phyloP scores from a whole-genome alignment of 2,888 invertebrate genomes.

The Idaea biselata region DNA sequence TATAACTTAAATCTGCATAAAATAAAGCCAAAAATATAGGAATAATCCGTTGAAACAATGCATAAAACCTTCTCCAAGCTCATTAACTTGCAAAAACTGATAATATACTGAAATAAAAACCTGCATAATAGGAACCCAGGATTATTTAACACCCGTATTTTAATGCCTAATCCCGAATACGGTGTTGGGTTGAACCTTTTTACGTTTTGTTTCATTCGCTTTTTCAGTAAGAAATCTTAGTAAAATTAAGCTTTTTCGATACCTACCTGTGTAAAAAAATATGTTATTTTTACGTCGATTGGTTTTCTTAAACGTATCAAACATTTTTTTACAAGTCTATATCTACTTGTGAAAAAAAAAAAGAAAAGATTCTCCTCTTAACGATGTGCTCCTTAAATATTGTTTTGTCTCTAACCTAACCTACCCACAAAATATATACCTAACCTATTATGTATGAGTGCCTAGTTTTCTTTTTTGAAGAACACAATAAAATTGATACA shows the following conservation, averaged over 20 bases:
- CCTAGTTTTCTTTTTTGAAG: too few relatives aligned
- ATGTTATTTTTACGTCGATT: too few relatives aligned
- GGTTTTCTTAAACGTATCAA: too few relatives aligned
- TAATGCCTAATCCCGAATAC: constrained; percentile 18
- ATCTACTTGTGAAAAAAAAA: too few relatives aligned
- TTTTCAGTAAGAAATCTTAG: not conserved
- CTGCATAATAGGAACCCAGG: constrained; percentile 14
- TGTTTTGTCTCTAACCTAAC: too few relatives aligned
- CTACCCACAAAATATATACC: too few relatives aligned
- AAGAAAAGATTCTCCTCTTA: too few relatives aligned
- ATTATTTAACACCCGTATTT: constrained; percentile 19
- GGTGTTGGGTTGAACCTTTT: constrained; percentile 7
- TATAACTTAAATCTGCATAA: not conserved
- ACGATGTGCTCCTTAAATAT: too few relatives aligned
- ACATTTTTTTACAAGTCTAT: too few relatives aligned
- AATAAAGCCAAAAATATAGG: not conserved
- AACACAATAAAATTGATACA: too few relatives aligned
- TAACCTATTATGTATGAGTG: too few relatives aligned
- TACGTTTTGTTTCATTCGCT: not conserved
- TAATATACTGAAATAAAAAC: constrained; percentile 24
- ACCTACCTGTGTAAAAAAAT: not conserved
- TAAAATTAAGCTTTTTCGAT: not conserved
- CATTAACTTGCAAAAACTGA: constrained; percentile 24
- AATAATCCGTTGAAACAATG: constrained; percentile 7
- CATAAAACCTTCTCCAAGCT: constrained; percentile 13